These are phyloP conservation scores for Gavialis gangeticus DNA, from an alignment of 2,113 vertebrate species.

Conservation along the genomic window DNA sequence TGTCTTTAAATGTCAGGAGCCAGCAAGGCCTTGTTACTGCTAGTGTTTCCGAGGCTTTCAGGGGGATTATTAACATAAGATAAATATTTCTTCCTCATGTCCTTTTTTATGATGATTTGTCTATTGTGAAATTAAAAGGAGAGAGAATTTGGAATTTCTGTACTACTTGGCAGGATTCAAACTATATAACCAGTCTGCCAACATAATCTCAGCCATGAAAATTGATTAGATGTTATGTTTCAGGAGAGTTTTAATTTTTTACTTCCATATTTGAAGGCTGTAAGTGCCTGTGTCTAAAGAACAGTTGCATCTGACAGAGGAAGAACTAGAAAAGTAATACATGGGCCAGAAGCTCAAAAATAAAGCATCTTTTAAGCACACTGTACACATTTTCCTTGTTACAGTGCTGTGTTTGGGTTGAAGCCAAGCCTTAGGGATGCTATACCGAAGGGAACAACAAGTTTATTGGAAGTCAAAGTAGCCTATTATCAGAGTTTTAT, in stretches of 20 bases:
- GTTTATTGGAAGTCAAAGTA: background rate
- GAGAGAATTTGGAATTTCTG: background rate
- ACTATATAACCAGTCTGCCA: background rate
- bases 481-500: background rate
- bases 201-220: background rate
- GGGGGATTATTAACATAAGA: background rate
- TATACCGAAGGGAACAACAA: background rate
- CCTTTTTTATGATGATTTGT: background rate
- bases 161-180: background rate
- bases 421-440: background rate
- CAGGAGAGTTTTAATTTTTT: background rate
- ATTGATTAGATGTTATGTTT: background rate
- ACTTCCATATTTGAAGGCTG: background rate
- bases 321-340: background rate
- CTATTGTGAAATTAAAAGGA: background rate
- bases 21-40: background rate
- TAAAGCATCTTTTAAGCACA: background rate
- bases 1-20: constrained; percentile 20
- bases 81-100: constrained; percentile 26
- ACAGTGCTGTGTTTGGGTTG: background rate
- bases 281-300: background rate
- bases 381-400: background rate
- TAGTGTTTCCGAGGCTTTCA: background rate
- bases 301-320: background rate
- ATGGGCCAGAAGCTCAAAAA: background rate